Evolutionary conservation across 2,797 vertebrate species (phyloP).

Genomic region (Sebastes vulpes): DNA sequence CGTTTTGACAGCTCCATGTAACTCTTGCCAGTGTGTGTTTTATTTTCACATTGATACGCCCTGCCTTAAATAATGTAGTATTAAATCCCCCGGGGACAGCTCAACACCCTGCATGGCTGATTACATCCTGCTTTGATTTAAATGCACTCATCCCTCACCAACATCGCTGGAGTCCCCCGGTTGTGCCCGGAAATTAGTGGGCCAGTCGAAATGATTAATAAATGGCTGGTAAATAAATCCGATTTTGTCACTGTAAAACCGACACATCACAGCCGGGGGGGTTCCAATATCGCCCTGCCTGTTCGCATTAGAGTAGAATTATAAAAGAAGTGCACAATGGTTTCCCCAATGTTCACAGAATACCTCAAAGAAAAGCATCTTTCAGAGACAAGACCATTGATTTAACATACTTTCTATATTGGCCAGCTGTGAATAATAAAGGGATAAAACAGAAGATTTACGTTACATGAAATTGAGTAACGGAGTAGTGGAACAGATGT

Average conservation of each 20-base stretch:
- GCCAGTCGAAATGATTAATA: conserved; percentile 73
- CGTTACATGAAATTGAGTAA: neutral
- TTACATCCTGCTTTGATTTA: conserved; percentile 84
- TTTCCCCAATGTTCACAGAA: neutral
- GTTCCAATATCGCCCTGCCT: conserved; percentile 9
- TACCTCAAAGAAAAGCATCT: neutral
- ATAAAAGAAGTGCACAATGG: neutral
- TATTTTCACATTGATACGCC: conserved; percentile 61
- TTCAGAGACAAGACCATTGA: neutral
- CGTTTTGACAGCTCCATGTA: conserved; percentile 20
- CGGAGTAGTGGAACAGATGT: no score
- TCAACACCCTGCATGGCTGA: conserved; percentile 71
- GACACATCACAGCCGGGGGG: conserved; percentile 5
- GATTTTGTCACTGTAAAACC: conserved; percentile 52
- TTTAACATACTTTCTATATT: neutral
- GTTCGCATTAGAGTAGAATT: neutral
- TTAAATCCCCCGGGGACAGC: conserved; percentile 65
- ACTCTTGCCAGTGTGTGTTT: conserved; percentile 39
- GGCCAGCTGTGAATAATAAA: neutral
- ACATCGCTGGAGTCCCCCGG: conserved; percentile 59
- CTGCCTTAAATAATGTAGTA: conserved; percentile 69
- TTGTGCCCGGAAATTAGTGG: conserved; percentile 71
- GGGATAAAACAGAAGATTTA: neutral
- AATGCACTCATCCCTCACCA: conserved; percentile 76
- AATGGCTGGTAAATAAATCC: conserved; percentile 74